A percentile compares a stretch with the other conserved stretches of the same genome.
phyloP scores from a whole-genome alignment of 2,113 vertebrate species.

The Heliornis fulica region DNA sequence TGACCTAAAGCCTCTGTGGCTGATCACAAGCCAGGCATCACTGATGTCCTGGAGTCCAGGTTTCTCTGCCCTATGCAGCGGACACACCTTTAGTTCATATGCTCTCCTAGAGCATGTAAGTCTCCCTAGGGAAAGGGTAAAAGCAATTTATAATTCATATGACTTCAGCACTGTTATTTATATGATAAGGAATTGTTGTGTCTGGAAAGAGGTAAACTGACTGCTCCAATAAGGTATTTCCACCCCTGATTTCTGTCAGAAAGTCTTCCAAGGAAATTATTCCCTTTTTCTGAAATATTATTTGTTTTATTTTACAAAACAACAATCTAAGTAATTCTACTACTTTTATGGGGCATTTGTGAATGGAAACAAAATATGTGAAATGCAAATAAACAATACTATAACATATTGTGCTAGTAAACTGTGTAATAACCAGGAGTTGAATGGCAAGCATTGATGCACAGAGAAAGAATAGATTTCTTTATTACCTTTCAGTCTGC shows the following conservation, averaged over 20 bases:
- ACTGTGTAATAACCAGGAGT: neutral
- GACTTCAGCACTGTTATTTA: neutral
- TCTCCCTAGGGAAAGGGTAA: neutral
- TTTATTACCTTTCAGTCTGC: neutral
- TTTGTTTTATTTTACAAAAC: neutral
- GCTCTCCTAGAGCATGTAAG: neutral
- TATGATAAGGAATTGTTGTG: neutral
- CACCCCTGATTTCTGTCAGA: neutral
- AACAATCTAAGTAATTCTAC: neutral
- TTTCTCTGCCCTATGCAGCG: neutral
- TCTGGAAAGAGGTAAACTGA: neutral
- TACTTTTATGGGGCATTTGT: neutral
- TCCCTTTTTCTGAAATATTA: neutral
- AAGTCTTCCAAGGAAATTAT: neutral
- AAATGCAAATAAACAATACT: neutral
- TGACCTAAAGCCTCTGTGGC: neutral
- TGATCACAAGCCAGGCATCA: neutral
- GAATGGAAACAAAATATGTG: neutral
- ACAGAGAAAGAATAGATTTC: neutral
- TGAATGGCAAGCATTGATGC: neutral
- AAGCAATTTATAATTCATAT: neutral
- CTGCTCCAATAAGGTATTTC: neutral
- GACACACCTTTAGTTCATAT: neutral
- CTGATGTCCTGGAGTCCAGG: neutral
- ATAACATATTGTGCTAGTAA: neutral